Evolutionary conservation across 2,888 invertebrate genomes (phyloP).

Genomic region (Xestia xanthographa): DNA sequence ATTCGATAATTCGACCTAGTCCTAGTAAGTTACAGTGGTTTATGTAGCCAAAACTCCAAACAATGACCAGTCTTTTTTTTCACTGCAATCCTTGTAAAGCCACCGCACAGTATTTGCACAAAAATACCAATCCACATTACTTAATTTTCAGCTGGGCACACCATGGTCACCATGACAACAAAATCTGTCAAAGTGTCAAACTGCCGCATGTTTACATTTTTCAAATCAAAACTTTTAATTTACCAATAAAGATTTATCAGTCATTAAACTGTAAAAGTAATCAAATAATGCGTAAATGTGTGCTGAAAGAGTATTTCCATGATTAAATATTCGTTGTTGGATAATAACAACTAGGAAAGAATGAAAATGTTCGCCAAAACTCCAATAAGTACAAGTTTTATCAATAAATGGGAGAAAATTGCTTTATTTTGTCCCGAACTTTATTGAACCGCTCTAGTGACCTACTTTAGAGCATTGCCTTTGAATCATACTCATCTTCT

Average conservation of each 20-base stretch:
- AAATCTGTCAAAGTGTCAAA: conserved; percentile 76
- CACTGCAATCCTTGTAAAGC: not conserved
- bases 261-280: conserved; percentile 7
- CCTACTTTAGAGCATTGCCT: conserved; percentile 73
- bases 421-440: conserved; percentile 48
- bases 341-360: not conserved
- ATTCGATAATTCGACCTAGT: too few species aligned
- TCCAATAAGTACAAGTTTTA: conserved; percentile 69
- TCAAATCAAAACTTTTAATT: conserved; percentile 18
- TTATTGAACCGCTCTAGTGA: conserved; percentile 73
- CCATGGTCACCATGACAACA: conserved; percentile 76
- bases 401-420: conserved; percentile 72
- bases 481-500: conserved; percentile 64
- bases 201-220: conserved; percentile 57
- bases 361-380: conserved; percentile 42
- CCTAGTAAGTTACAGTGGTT: too few species aligned
- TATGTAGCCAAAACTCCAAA: not conserved
- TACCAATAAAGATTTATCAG: not conserved
- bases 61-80: not conserved
- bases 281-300: not conserved
- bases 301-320: not conserved
- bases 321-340: not conserved
- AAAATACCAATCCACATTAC: not conserved
- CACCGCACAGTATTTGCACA: not conserved
- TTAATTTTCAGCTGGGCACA: conserved; percentile 30